A percentile compares a stretch with the other conserved stretches of the same genome.
phyloP scores from a whole-genome alignment of 2,888 invertebrate species.

The Pyralis farinalis region DNA sequence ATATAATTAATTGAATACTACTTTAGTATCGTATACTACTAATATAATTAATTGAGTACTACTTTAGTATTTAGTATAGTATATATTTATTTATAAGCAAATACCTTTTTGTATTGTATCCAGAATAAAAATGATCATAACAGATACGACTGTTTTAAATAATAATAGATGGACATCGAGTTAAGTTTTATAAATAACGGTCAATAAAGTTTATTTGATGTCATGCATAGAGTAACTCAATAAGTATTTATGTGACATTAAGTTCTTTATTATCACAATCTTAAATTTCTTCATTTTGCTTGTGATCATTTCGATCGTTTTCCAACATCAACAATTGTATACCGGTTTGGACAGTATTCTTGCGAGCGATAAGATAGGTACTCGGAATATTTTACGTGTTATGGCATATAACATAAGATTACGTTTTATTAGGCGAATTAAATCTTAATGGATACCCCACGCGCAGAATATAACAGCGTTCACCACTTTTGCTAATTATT shows the following conservation, averaged over 20 bases:
- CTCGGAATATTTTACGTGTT: not conserved
- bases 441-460: not conserved
- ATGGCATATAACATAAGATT: not conserved
- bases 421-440: not conserved
- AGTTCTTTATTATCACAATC: conserved; percentile 3
- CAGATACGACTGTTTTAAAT: not conserved
- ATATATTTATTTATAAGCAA: conserved; percentile 12
- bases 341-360: conserved; percentile 4
- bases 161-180: not conserved
- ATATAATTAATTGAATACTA: too few relatives aligned
- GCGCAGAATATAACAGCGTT: not conserved
- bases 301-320: conserved; percentile 1
- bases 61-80: too few relatives aligned
- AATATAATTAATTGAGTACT: too few relatives aligned
- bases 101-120: conserved; percentile 6
- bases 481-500: not conserved
- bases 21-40: too few relatives aligned
- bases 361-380: not conserved
- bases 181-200: not conserved
- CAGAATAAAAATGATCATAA: not conserved
- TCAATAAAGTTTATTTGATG: conserved; percentile 4
- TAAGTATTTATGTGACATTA: conserved; percentile 4
- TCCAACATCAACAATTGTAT: not conserved
- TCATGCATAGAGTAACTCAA: not conserved
- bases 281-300: not conserved